A percentile compares a stretch with the other conserved stretches of the same genome.
Evolutionary conservation across 2,113 vertebrate species (phyloP).

Genomic region (Gorilla gorilla): DNA sequence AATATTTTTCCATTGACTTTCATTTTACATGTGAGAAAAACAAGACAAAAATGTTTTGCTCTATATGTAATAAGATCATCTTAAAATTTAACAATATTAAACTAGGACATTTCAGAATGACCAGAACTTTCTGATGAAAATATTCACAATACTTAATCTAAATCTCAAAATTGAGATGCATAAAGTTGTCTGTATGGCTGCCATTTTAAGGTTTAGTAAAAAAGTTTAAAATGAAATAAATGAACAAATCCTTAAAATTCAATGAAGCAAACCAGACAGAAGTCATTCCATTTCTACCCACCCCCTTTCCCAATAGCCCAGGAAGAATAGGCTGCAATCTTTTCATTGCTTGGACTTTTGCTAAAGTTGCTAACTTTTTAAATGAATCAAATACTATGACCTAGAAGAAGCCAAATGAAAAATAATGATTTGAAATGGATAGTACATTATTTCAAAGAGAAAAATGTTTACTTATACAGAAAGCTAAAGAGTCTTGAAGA

Average conservation of each 20-base stretch:
- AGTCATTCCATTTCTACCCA: neutral
- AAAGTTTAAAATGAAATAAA: neutral
- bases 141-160: neutral
- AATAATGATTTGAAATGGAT: neutral
- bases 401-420: neutral
- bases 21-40: slow-evolving; percentile 17
- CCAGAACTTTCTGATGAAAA: slow-evolving; percentile 4
- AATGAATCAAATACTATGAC: neutral
- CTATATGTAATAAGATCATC: slow-evolving; percentile 13
- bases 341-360: neutral
- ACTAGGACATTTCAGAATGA: neutral
- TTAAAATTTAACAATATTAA: slow-evolving; percentile 43
- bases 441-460: neutral
- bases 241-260: neutral
- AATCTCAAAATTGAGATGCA: neutral
- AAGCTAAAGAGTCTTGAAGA: neutral
- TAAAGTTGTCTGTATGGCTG: neutral
- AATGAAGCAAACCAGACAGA: neutral
- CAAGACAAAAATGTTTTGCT: neutral
- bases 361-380: neutral
- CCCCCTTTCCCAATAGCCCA: neutral
- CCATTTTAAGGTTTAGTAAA: neutral
- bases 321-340: neutral
- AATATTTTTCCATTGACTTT: slow-evolving; percentile 35
- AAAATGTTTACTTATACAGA: neutral